Percentiles rank a stretch among this genome's conserved stretches.
phyloP scores from a whole-genome alignment of 2,797 vertebrate species.

The Mus minutoides region DNA sequence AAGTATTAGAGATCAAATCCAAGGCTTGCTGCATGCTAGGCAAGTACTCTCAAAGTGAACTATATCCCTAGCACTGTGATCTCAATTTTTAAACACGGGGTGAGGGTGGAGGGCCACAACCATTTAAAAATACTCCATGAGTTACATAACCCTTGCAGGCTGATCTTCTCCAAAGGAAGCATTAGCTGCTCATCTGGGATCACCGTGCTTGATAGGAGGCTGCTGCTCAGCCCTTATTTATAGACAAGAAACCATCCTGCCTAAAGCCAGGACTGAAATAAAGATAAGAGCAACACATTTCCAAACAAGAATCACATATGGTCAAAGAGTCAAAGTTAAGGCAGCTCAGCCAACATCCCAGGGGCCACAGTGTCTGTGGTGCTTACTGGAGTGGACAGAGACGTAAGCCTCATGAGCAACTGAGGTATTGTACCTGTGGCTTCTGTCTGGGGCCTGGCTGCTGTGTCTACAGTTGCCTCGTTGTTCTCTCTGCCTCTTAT shows the following conservation, averaged over 20 bases:
- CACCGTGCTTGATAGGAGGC: neutral
- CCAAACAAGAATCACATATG: neutral
- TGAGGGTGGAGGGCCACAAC: neutral
- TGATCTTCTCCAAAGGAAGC: neutral
- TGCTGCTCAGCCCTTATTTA: neutral
- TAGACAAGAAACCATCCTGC: constrained; percentile 18
- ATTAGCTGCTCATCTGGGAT: neutral
- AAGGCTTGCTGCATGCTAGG: neutral
- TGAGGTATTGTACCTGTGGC: neutral
- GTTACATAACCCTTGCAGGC: neutral
- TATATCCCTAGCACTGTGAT: neutral
- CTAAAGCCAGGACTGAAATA: neutral
- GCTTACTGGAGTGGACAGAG: neutral
- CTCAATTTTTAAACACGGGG: neutral
- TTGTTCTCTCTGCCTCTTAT: neutral
- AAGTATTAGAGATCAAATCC: neutral
- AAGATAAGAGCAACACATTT: neutral
- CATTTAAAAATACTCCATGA: neutral
- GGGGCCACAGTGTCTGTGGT: too few relatives aligned
- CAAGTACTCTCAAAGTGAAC: neutral
- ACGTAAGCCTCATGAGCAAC: neutral
- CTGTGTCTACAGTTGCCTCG: neutral
- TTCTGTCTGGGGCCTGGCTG: neutral
- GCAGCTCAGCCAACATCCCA: neutral
- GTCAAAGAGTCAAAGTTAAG: neutral